Base-by-base conservation (phyloP, 1,140 invertebrate genomes). In the Drosophila sechellia region DNA sequence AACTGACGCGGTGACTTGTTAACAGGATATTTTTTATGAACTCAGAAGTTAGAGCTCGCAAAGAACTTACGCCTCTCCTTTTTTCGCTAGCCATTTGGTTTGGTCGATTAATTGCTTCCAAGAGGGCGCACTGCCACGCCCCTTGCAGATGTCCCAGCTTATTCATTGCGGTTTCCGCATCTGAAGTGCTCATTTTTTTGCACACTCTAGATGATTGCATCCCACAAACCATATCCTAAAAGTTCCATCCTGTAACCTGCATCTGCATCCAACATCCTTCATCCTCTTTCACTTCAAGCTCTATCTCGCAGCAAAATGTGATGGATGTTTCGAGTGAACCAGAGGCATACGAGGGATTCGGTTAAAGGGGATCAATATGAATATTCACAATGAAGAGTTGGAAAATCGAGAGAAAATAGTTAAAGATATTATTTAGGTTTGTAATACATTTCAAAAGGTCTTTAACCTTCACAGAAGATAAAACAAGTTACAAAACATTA, bases 161-260 rank as follows among this genome's bases (percentile, higher is more conserved):
- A 69, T 77, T 77, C 63, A 77, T 61, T 77, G 73, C 56, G 74
- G 73, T 71, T 55, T 27, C 46, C 4, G 20, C 35, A 39, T 43
- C 46, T 20, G 11, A 46, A 46, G 27, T 61, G 63, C 25, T 42
- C 50, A 31, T 56, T 64, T 63, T 48, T 49, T 43, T 34, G 57
- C 52, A 57, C 83, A 89, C 84, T 89, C 72, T 89, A 77, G 68
- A 57, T 89, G 84, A 87, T 87, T 87, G 84, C 79, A 73, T 55
- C 10, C 25, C 66, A 69, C 66, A 69, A 48, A 15, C 39, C 27
- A 35, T 45, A 12, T 13, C 43, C 55, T 46, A 20, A 5, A 22
- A 40, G 25, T 39, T n/a, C 25, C 49, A 35, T 34, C 12, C 35
- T 12, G 11, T 20, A 22, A 15, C 20, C 49, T 46, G 35, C 20